Base-by-base conservation (phyloP, 2,888 invertebrate genomes). In the Drosophila prostipennis region DNA sequence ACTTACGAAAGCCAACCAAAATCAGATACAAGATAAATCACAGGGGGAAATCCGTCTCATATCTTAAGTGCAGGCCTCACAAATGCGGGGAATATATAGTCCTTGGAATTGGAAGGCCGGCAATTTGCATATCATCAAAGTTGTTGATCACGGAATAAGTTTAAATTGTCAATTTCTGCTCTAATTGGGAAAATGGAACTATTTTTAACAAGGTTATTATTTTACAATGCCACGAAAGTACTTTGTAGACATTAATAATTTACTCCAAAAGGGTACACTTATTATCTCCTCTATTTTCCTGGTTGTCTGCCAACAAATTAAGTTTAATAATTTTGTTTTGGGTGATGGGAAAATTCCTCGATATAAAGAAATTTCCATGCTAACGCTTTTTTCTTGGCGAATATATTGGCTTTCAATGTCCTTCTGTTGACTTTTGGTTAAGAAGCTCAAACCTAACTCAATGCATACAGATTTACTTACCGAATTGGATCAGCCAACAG, bases 391-490 rank as follows among this genome's bases (percentile, higher is more conserved):
- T 26, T 26, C 26, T 26, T 7, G 14, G 7, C 39, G 3, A 14
- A 40, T 10, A 16, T 14, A 16, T 7, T 14, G 3, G 7, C 3
- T 7, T 26, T 26, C 0, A 8, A 8, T 5, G 29, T 1, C 14
- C 10, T 8, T 6, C 14, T 26, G 1, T 16, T 26, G 19, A 23
- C 13, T 14, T 46, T 32, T 46, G 14, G 6, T 10, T 14, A 46
- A 45, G 19, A 13, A 42, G 19, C 19, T 19, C 19, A 13, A 19
- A 23, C 13, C 23, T 19, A 43, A 13, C 23, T 7, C 10, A n/a
- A n/a, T 0, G 23, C 23, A 13, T 39, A 8, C 8, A 14, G n/a
- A 14, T 14, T 5, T 52, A 34, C 59, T 61, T 48, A 60, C 34
- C 23, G 34, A 48, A 40, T 40, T 26, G 26, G n/a, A 34, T 26